Percentiles rank a stretch among this genome's conserved stretches.
These are phyloP conservation scores for Theodoxus fluviatilis DNA, from an alignment of 2,888 invertebrate species.

Conservation along the genomic window DNA sequence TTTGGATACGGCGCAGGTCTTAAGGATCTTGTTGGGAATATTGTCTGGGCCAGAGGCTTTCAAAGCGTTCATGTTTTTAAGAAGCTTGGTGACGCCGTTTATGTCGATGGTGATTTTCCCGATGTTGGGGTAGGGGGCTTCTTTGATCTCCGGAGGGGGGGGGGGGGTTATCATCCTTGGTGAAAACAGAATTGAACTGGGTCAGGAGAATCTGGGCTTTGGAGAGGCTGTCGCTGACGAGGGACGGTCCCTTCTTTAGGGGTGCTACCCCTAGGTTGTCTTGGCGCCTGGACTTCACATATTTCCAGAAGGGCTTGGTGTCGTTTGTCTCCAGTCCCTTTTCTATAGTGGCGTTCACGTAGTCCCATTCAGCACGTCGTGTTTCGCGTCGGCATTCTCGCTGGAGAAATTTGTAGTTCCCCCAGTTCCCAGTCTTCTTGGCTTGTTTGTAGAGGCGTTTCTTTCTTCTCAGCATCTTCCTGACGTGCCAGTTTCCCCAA, in stretches of 20 bases:
- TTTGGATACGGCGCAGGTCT: neutral
- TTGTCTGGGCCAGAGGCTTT: conserved; percentile 16
- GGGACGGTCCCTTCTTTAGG: conserved; percentile 13
- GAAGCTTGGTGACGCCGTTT: neutral
- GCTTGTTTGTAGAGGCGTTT: neutral
- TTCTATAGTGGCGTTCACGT: conserved; percentile 9
- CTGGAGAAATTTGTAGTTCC: neutral
- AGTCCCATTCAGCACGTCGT: neutral
- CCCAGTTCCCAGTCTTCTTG: neutral
- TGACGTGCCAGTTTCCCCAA: neutral
- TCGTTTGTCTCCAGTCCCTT: neutral
- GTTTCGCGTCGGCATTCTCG: neutral
- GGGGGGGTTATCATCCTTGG: neutral
- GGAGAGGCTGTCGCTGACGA: conserved; percentile 5
- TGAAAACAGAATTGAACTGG: conserved; percentile 20
- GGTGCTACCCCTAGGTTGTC: conserved; percentile 23
- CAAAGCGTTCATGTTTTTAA: neutral
- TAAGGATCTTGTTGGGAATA: conserved; percentile 18
- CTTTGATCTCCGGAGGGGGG: neutral
- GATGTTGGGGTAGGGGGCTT: neutral
- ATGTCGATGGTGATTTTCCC: neutral
- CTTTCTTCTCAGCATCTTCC: neutral
- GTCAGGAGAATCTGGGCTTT: conserved; percentile 24
- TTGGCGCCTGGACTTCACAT: conserved; percentile 18
- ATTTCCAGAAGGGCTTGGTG: conserved; percentile 13